These are phyloP conservation scores for Drosophila mayaguana DNA, from an alignment of 2,888 invertebrate species.

Conservation along the genomic window DNA sequence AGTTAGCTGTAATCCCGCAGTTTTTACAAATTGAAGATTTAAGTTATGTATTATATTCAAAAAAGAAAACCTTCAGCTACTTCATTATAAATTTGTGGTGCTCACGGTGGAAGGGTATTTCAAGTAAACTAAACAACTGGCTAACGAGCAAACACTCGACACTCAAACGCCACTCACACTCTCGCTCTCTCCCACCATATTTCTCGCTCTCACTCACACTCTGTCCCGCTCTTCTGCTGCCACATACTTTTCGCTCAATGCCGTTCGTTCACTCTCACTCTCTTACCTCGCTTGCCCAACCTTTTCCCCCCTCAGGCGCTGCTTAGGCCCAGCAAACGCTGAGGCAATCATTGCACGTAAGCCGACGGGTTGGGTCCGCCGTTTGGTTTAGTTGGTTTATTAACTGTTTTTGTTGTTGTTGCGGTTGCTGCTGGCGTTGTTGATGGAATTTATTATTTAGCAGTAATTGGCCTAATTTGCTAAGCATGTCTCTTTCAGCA, in stretches of 20 bases:
- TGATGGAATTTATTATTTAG: constrained; percentile 67
- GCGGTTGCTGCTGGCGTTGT: constrained; percentile 20
- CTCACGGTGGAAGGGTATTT: constrained; percentile 1
- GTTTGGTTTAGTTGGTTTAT: constrained; percentile 41
- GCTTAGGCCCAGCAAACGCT: constrained; percentile 31
- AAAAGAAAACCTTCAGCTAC: too few species aligned
- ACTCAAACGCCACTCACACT: constrained; percentile 16
- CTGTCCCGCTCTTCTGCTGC: neutral
- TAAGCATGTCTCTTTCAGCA: constrained; percentile 51
- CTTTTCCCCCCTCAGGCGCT: neutral
- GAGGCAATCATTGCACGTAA: constrained; percentile 55
- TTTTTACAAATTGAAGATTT: neutral
- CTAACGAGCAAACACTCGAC: constrained; percentile 54
- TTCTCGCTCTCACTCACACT: neutral
- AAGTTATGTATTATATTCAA: neutral
- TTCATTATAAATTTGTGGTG: neutral
- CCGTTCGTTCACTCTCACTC: constrained; percentile 11
- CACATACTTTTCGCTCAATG: constrained; percentile 2
- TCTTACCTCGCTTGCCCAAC: neutral
- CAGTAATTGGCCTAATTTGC: constrained; percentile 73
- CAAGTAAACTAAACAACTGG: constrained; percentile 37
- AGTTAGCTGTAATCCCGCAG: neutral
- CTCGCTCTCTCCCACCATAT: neutral
- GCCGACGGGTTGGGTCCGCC: constrained; percentile 26
- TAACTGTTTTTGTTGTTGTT: constrained; percentile 29